Evolutionary conservation across 1,140 invertebrate species (phyloP).

Genomic region (Aphaenogaster floridana): DNA sequence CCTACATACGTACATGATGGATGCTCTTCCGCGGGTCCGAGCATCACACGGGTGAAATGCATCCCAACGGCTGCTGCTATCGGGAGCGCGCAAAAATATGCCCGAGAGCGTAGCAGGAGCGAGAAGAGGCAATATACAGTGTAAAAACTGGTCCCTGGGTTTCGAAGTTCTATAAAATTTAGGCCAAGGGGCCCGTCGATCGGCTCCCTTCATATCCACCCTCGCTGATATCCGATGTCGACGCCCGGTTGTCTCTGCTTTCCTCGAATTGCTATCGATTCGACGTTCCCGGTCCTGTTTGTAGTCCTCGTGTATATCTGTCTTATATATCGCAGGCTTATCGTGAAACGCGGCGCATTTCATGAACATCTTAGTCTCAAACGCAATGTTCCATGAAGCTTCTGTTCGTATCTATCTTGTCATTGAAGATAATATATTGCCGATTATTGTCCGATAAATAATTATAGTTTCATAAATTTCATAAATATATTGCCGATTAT

Average conservation of each 20-base stretch:
- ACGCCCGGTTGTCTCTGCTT: slow-evolving; percentile 30
- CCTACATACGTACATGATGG: slow-evolving; percentile 49
- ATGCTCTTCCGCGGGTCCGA: slow-evolving; percentile 57
- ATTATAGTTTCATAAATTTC: neutral
- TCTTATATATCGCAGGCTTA: slow-evolving; percentile 27
- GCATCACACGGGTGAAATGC: slow-evolving; percentile 38
- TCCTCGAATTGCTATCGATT: slow-evolving; percentile 51
- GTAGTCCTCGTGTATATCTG: slow-evolving; percentile 26
- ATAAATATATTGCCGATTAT: neutral
- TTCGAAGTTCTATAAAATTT: slow-evolving; percentile 19
- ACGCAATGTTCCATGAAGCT: neutral
- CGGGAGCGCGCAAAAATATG: slow-evolving; percentile 32
- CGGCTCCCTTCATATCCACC: neutral
- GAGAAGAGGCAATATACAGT: neutral
- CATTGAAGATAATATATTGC: neutral
- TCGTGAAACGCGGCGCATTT: slow-evolving; percentile 28
- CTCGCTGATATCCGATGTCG: neutral
- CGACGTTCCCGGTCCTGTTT: slow-evolving; percentile 20
- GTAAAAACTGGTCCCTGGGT: neutral
- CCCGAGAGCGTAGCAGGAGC: neutral
- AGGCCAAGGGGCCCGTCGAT: neutral
- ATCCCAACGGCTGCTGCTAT: slow-evolving; percentile 4
- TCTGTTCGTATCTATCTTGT: neutral
- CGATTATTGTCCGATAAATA: neutral
- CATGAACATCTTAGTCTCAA: slow-evolving; percentile 41